Base-by-base conservation (phyloP, 1,140 invertebrate species). In the Agrypnia vestita region DNA sequence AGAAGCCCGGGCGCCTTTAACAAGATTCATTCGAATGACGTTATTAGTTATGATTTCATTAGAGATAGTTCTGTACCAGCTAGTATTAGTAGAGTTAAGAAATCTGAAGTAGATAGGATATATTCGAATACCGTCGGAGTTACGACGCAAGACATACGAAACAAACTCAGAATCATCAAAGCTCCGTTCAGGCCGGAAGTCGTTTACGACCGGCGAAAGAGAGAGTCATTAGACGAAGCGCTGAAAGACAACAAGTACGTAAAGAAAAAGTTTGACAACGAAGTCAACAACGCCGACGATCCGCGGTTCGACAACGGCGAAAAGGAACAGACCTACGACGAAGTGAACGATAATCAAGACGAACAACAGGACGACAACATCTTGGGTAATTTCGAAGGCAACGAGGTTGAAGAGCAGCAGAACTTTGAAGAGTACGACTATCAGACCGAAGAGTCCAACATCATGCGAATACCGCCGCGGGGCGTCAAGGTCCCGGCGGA, bases 381-480 rank as follows among this genome's bases (percentile, higher is more conserved):
- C 11, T 75, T 82, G 21, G 78, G 81, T 13, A 82, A 82, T 43
- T 82, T 82, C 17, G 81, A 82, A 72, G 81, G 75, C 49, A 80
- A 56, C 59, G 81, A 83, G 7, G 71, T 67, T 3, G 84, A 85
- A 10, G 81, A 87, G 44, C 86, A 87, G 44, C 86, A 86, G 7
- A 83, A 84, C 4, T 69, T 79, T 19, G 76, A 79, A 73, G 80
- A 79, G 59, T 83, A 83, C 47, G 82, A 83, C 53, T 80, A 77
- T 84, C 79, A 56, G 59, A 82, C 59, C 43, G 82, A 76, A 79
- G 76, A 69, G 1, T 85, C 84, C 0, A 89, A 89, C 74, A 85
- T 89, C 3, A 89, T 89, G 88, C 86, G 85, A 80, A 90, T 89
- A 84, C 89, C 89, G 6, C 86, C 88, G 0, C 86, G 83, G 71